Conservation (phyloP, 2,113 vertebrate species). For the Pseudorasbora parva region DNA sequence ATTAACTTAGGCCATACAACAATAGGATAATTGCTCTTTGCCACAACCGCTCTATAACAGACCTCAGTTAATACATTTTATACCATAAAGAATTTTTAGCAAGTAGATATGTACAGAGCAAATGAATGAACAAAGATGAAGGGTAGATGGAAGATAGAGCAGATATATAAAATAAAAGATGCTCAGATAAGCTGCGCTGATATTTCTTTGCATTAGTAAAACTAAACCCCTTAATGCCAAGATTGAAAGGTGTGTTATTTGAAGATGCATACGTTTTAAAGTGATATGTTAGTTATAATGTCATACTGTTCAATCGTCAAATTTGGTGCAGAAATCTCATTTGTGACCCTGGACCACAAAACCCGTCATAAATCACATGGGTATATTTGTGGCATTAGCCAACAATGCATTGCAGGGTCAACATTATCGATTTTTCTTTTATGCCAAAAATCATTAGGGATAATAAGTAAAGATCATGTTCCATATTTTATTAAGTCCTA, state of each 20-base stretch:
- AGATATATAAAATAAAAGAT: not conserved
- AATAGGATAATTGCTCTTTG: slow-evolving; percentile 11
- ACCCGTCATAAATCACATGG: too few species aligned
- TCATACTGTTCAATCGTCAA: not conserved
- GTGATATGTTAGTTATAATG: not conserved
- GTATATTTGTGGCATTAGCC: too few species aligned
- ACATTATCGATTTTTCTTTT: too few species aligned
- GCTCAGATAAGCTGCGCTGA: not conserved
- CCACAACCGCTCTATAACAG: not conserved
- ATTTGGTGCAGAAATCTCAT: too few species aligned
- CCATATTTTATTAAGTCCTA: too few species aligned
- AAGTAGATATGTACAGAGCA: not conserved
- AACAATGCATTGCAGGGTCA: too few species aligned
- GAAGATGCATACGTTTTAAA: not conserved
- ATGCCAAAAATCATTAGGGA: too few species aligned
- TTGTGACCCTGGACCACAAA: too few species aligned
- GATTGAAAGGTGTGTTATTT: not conserved
- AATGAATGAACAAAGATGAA: not conserved
- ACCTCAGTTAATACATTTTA: not conserved
- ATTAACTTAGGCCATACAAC: not conserved
- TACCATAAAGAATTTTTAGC: not conserved
- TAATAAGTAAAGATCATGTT: too few species aligned
- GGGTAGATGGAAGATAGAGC: not conserved
- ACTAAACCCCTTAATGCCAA: not conserved
- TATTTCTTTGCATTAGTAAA: not conserved